Percentiles rank a stretch among this genome's conserved stretches.
Conservation (phyloP, 2,888 invertebrate genomes). For the Carcina quercana region DNA sequence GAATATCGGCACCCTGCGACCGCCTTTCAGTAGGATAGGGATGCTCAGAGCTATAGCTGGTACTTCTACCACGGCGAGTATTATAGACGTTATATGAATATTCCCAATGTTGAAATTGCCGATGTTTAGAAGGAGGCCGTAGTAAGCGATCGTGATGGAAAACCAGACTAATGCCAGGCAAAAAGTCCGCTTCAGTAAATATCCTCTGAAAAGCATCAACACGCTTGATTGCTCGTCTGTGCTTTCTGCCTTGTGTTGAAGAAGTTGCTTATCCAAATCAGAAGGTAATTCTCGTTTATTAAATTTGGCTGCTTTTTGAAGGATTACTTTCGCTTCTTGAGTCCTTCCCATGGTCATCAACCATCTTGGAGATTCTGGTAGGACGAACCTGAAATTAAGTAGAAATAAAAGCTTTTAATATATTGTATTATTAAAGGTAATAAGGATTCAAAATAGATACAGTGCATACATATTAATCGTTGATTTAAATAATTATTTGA, state of each 20-base stretch:
- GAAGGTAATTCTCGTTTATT: conserved; percentile 78
- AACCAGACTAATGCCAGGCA: conserved; percentile 85
- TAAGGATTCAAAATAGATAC: no score
- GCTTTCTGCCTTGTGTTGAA: conserved; percentile 61
- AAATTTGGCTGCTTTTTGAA: conserved; percentile 78
- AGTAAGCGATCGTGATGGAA: conserved; percentile 84
- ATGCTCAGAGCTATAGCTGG: conserved; percentile 86
- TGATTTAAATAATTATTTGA: no score
- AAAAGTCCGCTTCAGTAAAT: conserved; percentile 79
- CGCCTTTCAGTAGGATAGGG: conserved; percentile 82
- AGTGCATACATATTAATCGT: no score
- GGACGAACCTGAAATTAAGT: conserved; percentile 76
- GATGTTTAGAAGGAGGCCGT: conserved; percentile 82
- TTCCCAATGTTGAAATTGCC: conserved; percentile 84
- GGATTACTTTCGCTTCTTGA: conserved; percentile 79
- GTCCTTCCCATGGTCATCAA: conserved; percentile 81
- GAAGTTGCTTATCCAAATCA: conserved; percentile 80
- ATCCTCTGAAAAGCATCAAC: conserved; percentile 78
- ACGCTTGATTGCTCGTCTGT: conserved; percentile 70
- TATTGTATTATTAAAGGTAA: no score
- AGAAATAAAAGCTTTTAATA: no score
- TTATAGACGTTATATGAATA: conserved; percentile 82
- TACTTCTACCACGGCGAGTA: conserved; percentile 84
- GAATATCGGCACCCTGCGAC: conserved; percentile 82
- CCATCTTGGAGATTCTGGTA: conserved; percentile 89